Percentiles rank a stretch among this genome's conserved stretches.
Evolutionary conservation across 1,140 invertebrate species (phyloP).

Genomic region (Ostrea edulis): DNA sequence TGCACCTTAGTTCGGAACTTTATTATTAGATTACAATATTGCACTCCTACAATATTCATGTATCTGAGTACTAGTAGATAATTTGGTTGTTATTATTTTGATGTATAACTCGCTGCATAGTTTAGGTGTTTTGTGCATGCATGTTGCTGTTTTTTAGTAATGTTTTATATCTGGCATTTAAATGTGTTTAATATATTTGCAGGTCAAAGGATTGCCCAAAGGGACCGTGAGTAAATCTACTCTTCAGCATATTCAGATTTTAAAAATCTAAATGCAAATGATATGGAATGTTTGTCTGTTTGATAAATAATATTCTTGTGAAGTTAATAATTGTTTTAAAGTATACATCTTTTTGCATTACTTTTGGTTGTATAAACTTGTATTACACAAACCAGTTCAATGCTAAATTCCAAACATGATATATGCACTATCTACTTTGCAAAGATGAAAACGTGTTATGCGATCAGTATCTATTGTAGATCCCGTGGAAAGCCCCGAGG

Average conservation of each 20-base stretch:
- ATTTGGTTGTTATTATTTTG: no score
- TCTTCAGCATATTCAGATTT: not conserved
- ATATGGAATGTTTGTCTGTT: not conserved
- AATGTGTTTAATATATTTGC: conserved; percentile 42
- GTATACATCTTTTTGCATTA: not conserved
- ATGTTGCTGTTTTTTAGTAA: no score
- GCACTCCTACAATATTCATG: no score
- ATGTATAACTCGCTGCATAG: no score
- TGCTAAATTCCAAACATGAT: not conserved
- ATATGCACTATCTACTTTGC: not conserved
- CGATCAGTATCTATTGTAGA: not conserved
- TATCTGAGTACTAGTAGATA: no score
- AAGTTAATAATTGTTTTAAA: not conserved
- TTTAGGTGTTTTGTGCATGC: no score
- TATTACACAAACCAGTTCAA: not conserved
- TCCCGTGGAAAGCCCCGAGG: conserved; percentile 28
- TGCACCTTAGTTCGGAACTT: no score
- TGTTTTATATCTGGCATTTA: no score
- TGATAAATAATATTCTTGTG: not conserved
- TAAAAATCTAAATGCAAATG: not conserved
- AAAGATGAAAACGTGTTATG: not conserved
- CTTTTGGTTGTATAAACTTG: no score
- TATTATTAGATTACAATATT: no score
- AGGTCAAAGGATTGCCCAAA: conserved; percentile 90
- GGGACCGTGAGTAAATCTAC: conserved; percentile 74